These are phyloP conservation scores for Gryllus bimaculatus DNA, from an alignment of 1,140 invertebrate genomes.

Conservation along the genomic window DNA sequence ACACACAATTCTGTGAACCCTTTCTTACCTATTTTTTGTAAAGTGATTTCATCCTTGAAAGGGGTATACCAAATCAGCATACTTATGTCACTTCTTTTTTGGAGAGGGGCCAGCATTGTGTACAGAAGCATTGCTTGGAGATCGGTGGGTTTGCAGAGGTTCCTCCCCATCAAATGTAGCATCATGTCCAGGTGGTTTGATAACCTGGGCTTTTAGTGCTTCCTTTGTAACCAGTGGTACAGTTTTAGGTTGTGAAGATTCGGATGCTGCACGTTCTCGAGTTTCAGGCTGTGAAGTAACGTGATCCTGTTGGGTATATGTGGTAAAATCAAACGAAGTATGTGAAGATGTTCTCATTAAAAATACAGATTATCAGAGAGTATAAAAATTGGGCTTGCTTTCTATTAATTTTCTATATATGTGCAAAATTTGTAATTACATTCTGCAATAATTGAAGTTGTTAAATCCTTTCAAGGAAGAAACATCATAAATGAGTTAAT, in stretches of 20 bases:
- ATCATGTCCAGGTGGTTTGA: background rate
- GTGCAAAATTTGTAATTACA: too few relatives aligned
- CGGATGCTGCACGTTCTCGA: too few relatives aligned
- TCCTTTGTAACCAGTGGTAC: conserved; percentile 7
- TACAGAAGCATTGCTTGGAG: background rate
- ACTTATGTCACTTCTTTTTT: background rate
- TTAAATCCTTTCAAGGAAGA: too few relatives aligned
- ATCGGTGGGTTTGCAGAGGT: background rate
- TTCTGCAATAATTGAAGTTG: too few relatives aligned
- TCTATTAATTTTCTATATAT: too few relatives aligned
- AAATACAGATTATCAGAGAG: too few relatives aligned
- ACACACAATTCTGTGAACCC: background rate
- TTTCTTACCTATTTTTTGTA: background rate
- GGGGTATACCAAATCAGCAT: background rate
- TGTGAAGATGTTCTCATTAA: too few relatives aligned
- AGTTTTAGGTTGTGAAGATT: background rate
- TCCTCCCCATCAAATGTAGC: background rate
- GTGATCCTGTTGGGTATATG: too few relatives aligned
- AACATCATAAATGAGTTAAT: too few relatives aligned
- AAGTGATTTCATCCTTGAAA: background rate
- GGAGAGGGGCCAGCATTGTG: background rate
- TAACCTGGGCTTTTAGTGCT: background rate
- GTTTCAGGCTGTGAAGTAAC: too few relatives aligned
- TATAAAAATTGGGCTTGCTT: too few relatives aligned
- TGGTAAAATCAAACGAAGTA: too few relatives aligned